phyloP scores from a whole-genome alignment of 2,888 invertebrate species.

The Eupithecia pulchellata region DNA sequence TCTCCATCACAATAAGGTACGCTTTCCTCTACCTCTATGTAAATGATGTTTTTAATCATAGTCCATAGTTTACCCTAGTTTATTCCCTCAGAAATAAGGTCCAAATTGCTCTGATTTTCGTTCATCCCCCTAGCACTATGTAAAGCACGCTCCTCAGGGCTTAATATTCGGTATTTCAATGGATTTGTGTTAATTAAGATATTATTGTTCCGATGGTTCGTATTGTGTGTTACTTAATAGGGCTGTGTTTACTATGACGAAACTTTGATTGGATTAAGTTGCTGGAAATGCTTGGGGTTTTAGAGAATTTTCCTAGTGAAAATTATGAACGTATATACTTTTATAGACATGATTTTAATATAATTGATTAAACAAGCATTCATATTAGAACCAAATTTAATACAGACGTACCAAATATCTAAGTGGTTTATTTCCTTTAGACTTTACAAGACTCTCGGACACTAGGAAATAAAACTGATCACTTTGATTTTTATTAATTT shows the following conservation, averaged over 20 bases:
- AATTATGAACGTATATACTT: too few relatives aligned
- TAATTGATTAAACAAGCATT: too few relatives aligned
- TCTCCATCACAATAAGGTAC: slow-evolving; percentile 17
- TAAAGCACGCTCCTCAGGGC: slow-evolving; percentile 63
- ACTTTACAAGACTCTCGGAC: too few relatives aligned
- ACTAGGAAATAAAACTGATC: too few relatives aligned
- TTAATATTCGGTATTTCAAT: slow-evolving; percentile 61
- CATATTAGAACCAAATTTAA: too few relatives aligned
- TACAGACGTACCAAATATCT: too few relatives aligned
- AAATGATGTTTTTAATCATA: not conserved
- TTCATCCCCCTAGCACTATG: slow-evolving; percentile 63
- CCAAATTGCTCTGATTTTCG: slow-evolving; percentile 55
- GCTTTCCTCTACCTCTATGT: slow-evolving; percentile 1
- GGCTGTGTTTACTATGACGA: slow-evolving; percentile 12
- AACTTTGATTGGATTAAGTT: slow-evolving; percentile 8
- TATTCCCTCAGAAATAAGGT: slow-evolving; percentile 48
- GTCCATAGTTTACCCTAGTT: slow-evolving; percentile 16
- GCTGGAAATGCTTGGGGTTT: not conserved
- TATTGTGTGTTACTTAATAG: slow-evolving; percentile 34
- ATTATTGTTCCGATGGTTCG: slow-evolving; percentile 52
- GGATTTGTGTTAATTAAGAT: slow-evolving; percentile 61
- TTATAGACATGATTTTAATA: too few relatives aligned
- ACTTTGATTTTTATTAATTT: too few relatives aligned
- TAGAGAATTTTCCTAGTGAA: not conserved
- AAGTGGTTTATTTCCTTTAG: too few relatives aligned